Conservation (phyloP, 2,888 invertebrate genomes). For the Drosophila macrospina region DNA sequence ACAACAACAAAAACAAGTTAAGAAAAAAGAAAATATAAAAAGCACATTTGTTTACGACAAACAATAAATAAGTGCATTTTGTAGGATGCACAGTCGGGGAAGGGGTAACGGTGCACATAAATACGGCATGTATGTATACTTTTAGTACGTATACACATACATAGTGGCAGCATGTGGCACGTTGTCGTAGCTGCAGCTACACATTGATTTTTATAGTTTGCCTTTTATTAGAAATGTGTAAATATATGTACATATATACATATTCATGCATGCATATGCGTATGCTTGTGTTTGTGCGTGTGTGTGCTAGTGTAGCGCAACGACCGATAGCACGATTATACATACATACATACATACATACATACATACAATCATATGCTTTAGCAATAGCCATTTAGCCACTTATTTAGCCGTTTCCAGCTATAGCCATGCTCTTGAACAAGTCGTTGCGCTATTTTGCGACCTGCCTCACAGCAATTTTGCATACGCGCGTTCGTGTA, state of each 20-base stretch:
- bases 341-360: neutral
- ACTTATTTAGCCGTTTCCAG: conserved; percentile 40
- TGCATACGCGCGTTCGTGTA: conserved; percentile 64
- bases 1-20: conserved; percentile 18
- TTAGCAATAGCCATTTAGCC: conserved; percentile 21
- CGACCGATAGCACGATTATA: conserved; percentile 50
- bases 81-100: conserved; percentile 23
- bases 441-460: conserved; percentile 60
- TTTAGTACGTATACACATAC: neutral
- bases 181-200: conserved; percentile 52
- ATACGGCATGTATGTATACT: neutral
- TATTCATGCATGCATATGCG: neutral
- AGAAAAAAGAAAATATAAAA: conserved; percentile 31
- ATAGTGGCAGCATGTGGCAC: conserved; percentile 50
- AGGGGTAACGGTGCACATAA: conserved; percentile 19
- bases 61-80: conserved; percentile 61
- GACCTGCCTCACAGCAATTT: conserved; percentile 76
- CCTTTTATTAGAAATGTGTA: conserved; percentile 24
- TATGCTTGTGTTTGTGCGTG: neutral
- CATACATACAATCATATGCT: neutral
- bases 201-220: conserved; percentile 57
- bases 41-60: conserved; percentile 66
- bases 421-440: conserved; percentile 58
- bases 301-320: conserved; percentile 45
- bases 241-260: neutral